These are phyloP conservation scores for Emydoidea blandingii DNA, from an alignment of 2,797 vertebrate genomes.

Conservation along the genomic window DNA sequence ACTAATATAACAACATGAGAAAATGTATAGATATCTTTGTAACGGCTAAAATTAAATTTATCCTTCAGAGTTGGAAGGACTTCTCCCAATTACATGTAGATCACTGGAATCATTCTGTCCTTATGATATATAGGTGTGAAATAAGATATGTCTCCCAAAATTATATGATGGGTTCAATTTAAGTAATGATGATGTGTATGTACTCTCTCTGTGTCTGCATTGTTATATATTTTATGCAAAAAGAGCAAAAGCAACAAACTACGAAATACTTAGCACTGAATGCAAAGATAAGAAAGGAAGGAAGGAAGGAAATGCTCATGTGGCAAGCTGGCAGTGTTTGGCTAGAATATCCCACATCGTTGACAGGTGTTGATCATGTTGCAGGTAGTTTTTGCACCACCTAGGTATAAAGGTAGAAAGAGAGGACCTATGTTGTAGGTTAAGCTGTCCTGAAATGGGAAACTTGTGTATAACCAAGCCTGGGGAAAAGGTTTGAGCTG, in stretches of 20 bases:
- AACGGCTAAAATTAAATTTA: not conserved
- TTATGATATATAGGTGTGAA: not conserved
- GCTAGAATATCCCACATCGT: not conserved
- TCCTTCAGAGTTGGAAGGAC: not conserved
- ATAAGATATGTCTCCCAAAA: not conserved
- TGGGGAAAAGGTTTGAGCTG: not conserved
- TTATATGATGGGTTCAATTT: accelerated
- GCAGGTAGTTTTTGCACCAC: not conserved
- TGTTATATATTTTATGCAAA: not conserved
- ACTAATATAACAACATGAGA: not conserved
- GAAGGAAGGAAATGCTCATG: not conserved
- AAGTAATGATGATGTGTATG: not conserved
- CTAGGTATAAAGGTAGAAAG: not conserved
- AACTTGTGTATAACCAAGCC: not conserved
- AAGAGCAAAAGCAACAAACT: not conserved
- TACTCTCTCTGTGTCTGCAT: not conserved
- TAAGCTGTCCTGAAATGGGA: not conserved
- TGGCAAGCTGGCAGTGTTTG: not conserved
- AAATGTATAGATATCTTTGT: not conserved
- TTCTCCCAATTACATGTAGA: not conserved
- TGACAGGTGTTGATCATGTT: not conserved
- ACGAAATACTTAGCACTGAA: not conserved
- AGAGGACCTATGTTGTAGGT: not conserved
- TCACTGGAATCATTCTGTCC: not conserved
- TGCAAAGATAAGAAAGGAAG: not conserved